Conservation (phyloP, 2,888 invertebrate species). For the Amphipyra tragopoginis region DNA sequence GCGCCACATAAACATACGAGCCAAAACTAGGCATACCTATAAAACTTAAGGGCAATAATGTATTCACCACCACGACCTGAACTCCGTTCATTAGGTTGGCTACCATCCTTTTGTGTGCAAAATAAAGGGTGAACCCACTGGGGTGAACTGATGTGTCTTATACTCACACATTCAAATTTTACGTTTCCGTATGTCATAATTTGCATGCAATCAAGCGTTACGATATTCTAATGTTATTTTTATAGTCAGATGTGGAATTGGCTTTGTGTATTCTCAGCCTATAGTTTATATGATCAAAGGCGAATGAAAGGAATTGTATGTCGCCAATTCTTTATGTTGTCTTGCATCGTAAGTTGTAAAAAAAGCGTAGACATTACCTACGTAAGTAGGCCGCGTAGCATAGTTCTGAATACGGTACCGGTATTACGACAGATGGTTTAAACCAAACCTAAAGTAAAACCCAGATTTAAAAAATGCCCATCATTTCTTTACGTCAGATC, state of each 20-base stretch:
- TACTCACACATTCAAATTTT: slow-evolving; percentile 71
- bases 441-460: too few relatives aligned
- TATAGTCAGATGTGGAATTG: slow-evolving; percentile 26
- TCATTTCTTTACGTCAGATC: too few relatives aligned
- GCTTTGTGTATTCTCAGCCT: slow-evolving; percentile 18
- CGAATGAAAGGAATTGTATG: slow-evolving; percentile 31
- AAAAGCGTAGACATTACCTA: slow-evolving; percentile 27
- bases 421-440: too few relatives aligned
- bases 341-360: slow-evolving; percentile 33
- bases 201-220: slow-evolving; percentile 80
- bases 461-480: too few relatives aligned
- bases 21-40: slow-evolving; percentile 51
- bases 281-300: slow-evolving; percentile 48
- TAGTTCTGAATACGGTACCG: too few relatives aligned
- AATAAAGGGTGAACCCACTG: slow-evolving; percentile 75
- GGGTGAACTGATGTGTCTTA: slow-evolving; percentile 71
- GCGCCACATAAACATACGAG: slow-evolving; percentile 37
- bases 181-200: slow-evolving; percentile 77
- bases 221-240: slow-evolving; percentile 55
- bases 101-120: slow-evolving; percentile 75
- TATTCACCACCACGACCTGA: slow-evolving; percentile 75
- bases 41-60: slow-evolving; percentile 68
- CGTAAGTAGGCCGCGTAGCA: not conserved
- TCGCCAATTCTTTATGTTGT: slow-evolving; percentile 33
- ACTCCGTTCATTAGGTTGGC: slow-evolving; percentile 75